Percentiles rank a stretch among this genome's conserved stretches.
These are phyloP conservation scores for Embidobia sp. DNA, from an alignment of 2,888 invertebrate genomes.

Conservation along the genomic window DNA sequence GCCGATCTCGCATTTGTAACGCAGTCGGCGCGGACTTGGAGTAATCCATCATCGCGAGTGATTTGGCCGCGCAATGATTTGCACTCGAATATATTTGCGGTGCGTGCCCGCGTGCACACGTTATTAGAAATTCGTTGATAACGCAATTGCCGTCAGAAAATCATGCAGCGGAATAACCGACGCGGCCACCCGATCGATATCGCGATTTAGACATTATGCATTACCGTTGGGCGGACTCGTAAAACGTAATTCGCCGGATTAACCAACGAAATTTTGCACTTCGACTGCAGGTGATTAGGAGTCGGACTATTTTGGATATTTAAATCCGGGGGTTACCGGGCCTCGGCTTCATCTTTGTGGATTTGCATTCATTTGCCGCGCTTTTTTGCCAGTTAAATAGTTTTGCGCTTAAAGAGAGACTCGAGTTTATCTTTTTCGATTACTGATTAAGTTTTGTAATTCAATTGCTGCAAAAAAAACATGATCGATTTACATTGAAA, in stretches of 20 bases:
- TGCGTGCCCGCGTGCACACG: slow-evolving; percentile 32
- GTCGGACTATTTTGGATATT: slow-evolving; percentile 20
- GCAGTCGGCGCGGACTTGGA: slow-evolving; percentile 53
- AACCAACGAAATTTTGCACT: slow-evolving; percentile 19
- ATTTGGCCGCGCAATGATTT: slow-evolving; percentile 41
- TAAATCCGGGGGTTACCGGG: slow-evolving; percentile 9
- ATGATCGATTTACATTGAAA: too few species aligned
- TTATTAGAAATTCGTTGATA: slow-evolving; percentile 55
- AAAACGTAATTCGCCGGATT: slow-evolving; percentile 24
- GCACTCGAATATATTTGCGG: slow-evolving; percentile 30
- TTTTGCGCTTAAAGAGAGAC: too few species aligned
- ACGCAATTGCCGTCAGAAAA: slow-evolving; percentile 60
- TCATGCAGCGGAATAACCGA: slow-evolving; percentile 45
- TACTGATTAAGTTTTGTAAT: too few species aligned
- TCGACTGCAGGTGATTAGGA: slow-evolving; percentile 27
- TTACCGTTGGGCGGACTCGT: slow-evolving; percentile 5
- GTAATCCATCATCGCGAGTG: slow-evolving; percentile 65
- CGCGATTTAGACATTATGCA: slow-evolving; percentile 34
- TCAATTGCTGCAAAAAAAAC: too few species aligned
- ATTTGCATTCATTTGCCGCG: slow-evolving; percentile 9
- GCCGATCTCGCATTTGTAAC: slow-evolving; percentile 62
- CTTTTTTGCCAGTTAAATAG: slow-evolving; percentile 1
- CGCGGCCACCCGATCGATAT: slow-evolving; percentile 22
- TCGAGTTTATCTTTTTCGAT: neutral
- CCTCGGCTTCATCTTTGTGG: neutral